These are phyloP conservation scores for Noctua fimbriata DNA, from an alignment of 2,888 invertebrate species.

Conservation along the genomic window DNA sequence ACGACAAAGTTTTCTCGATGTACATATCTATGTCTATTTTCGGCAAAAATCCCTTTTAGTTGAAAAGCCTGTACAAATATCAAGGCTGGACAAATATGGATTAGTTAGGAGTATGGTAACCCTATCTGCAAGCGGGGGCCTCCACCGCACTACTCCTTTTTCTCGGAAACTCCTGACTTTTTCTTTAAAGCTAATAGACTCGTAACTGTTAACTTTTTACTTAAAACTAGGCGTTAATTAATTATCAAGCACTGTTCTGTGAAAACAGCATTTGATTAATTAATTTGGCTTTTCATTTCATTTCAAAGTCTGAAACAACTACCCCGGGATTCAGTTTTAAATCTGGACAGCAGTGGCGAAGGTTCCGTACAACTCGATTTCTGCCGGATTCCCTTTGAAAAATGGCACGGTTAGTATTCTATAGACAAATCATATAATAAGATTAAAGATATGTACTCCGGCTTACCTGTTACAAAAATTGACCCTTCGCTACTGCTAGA, in stretches of 20 bases:
- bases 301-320: slow-evolving; percentile 38
- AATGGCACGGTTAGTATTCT: too few relatives aligned
- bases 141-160: slow-evolving; percentile 35
- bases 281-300: slow-evolving; percentile 38
- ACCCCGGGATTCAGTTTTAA: slow-evolving; percentile 8
- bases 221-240: slow-evolving; percentile 63
- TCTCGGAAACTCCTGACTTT: slow-evolving; percentile 59
- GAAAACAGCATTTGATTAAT: slow-evolving; percentile 26
- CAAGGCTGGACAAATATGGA: not conserved
- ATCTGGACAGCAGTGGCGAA: too few relatives aligned
- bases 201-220: slow-evolving; percentile 57
- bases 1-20: not conserved
- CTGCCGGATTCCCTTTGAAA: too few relatives aligned
- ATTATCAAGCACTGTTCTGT: slow-evolving; percentile 44
- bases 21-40: not conserved
- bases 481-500: too few relatives aligned
- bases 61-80: not conserved
- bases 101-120: not conserved
- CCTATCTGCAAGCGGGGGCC: slow-evolving; percentile 50
- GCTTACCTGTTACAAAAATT: too few relatives aligned
- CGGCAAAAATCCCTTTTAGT: not conserved
- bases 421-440: too few relatives aligned
- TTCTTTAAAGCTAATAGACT: slow-evolving; percentile 59
- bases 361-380: too few relatives aligned
- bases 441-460: too few relatives aligned